Percentiles rank a stretch among this genome's conserved stretches.
Evolutionary conservation across 2,888 invertebrate genomes (phyloP).

Genomic region (Phymatocera aterrima): DNA sequence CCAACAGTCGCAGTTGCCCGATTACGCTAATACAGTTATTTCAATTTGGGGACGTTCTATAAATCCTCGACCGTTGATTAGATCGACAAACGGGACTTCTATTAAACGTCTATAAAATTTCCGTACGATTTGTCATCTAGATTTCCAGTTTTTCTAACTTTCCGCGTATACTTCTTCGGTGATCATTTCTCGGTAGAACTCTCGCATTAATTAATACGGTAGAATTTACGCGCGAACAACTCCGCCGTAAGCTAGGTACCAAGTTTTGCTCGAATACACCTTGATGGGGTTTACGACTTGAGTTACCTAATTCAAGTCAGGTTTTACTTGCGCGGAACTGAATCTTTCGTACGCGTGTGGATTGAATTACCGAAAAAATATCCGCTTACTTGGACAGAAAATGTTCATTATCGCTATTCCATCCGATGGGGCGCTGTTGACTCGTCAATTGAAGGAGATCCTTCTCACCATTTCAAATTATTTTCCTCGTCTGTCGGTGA

Average conservation of each 20-base stretch:
- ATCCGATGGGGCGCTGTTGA: too few species aligned
- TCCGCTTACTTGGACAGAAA: too few species aligned
- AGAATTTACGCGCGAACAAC: conserved; percentile 25
- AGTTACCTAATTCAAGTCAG: background rate
- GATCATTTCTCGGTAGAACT: too few species aligned
- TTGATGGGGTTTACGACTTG: background rate
- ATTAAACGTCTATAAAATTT: background rate
- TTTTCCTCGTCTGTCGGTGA: too few species aligned
- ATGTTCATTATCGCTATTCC: too few species aligned
- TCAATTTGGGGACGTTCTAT: conserved; percentile 15
- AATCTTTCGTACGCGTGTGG: background rate
- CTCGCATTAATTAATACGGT: background rate
- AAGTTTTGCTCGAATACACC: conserved; percentile 8
- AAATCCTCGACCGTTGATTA: background rate
- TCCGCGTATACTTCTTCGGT: background rate
- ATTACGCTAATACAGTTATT: conserved; percentile 19
- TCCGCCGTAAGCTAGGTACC: background rate
- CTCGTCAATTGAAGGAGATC: too few species aligned
- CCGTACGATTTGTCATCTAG: background rate
- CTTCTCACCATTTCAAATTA: too few species aligned
- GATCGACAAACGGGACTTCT: background rate
- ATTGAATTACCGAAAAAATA: background rate
- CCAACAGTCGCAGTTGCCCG: conserved; percentile 13
- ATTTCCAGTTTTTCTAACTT: background rate
- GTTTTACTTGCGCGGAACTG: background rate